These are phyloP conservation scores for Coptodon rendalli DNA, from an alignment of 2,113 vertebrate genomes.

Conservation along the genomic window DNA sequence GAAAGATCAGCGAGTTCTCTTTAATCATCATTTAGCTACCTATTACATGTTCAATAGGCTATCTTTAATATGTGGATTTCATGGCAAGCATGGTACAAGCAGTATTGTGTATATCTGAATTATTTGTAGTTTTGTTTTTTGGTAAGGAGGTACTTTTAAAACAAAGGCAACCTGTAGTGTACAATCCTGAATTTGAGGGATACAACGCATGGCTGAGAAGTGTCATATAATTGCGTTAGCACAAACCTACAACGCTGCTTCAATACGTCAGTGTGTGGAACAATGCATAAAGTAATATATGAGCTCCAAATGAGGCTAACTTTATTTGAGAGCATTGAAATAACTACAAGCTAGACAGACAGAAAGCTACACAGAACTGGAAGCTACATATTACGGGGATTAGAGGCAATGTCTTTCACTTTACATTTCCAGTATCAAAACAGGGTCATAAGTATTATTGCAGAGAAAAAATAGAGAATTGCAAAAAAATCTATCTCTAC, in stretches of 20 bases:
- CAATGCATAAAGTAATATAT: conserved; percentile 59
- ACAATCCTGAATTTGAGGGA: conserved; percentile 66
- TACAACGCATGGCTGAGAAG: conserved; percentile 46
- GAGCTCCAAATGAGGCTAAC: conserved; percentile 33
- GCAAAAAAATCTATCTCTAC: conserved; percentile 67
- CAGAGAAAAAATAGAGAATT: conserved; percentile 68
- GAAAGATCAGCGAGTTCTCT: conserved; percentile 78
- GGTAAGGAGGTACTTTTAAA: conserved; percentile 64
- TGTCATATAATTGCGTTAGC: conserved; percentile 59
- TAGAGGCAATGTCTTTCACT: conserved; percentile 46
- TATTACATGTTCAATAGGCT: conserved; percentile 72
- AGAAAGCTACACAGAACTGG: conserved; percentile 55
- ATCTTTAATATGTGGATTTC: conserved; percentile 73
- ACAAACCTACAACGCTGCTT: conserved; percentile 64
- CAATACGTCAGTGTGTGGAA: conserved; percentile 52
- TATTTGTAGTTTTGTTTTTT: conserved; percentile 67
- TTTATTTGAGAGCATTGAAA: conserved; percentile 50
- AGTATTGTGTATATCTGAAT: conserved; percentile 71
- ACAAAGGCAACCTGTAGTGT: conserved; percentile 66
- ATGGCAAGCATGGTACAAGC: conserved; percentile 79
- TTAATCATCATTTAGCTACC: conserved; percentile 86
- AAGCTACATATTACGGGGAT: conserved; percentile 33
- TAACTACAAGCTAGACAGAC: conserved; percentile 51
- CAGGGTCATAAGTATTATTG: conserved; percentile 83
- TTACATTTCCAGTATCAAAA: conserved; percentile 49